Evolutionary conservation across 2,888 invertebrate genomes (phyloP), one percentile per base, ranked within the genome.

Genomic region (Trichopoda pennipes): DNA sequence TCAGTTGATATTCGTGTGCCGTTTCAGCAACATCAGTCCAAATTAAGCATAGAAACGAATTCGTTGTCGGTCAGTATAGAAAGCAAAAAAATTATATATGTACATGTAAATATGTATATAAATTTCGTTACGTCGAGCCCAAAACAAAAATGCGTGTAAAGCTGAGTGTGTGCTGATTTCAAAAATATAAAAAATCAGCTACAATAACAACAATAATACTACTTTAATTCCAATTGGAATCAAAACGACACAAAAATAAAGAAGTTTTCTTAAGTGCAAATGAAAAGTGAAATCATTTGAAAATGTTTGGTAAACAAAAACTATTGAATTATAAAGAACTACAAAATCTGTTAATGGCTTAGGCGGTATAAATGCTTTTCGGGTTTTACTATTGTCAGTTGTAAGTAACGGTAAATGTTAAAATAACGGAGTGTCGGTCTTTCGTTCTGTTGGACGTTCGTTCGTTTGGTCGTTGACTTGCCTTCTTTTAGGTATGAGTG

Each of bases 1-100:
- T 87, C 84, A 87, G 87, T 87, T 87, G 77, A 85, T 85, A 85
- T 80, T 80, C 85, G 86, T 86, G 84, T 84, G 85, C 85, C 86
- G 85, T 85, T 84, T 85, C 84, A 81, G 84, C 84, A 85, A 84
- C 84, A 86, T 85, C 85, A 80, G 58, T 19, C 42, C 23, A 61
- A 64, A 55, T 42, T 28, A 21, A 47, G 51, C 53, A 68, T 47
- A 58, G 55, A 55, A 61, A 38, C 47, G 61, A 38, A n/a, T 6
- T 35, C 47, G 16, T 32, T 23, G 7, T 23, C 47, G 69, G 51
- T 51, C 10, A 47, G 68, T 53, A n/a, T n/a, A 35, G 14, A 66
- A 17, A 28, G 38, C 17, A 44, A 44, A 14, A 49, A 49, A 68
- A 7, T n/a, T 9, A 66, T 28, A 51, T n/a, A n/a, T n/a, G n/a